Conservation (phyloP, 2,888 invertebrate genomes). For the Lepidochitona cinerea region DNA sequence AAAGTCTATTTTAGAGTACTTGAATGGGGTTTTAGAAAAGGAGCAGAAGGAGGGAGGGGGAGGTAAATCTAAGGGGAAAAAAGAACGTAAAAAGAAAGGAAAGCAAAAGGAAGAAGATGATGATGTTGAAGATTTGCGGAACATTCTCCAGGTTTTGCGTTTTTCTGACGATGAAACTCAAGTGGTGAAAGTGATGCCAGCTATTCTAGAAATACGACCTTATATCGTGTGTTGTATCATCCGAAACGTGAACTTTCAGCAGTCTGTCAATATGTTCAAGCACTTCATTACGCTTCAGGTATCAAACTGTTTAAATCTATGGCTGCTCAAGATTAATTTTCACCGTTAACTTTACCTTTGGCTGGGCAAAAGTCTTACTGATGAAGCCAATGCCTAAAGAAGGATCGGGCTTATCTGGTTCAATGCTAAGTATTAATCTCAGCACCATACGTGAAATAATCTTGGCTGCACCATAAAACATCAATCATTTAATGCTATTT, state of each 20-base stretch:
- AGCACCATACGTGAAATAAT: too few species aligned
- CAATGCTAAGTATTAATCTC: too few species aligned
- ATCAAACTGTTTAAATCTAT: too few species aligned
- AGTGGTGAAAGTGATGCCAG: conserved; percentile 50
- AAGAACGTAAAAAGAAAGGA: conserved; percentile 49
- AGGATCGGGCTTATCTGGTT: too few species aligned
- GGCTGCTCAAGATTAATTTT: too few species aligned
- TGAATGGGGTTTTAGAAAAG: conserved; percentile 74
- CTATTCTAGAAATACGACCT: conserved; percentile 78
- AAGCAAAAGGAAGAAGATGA: conserved; percentile 33
- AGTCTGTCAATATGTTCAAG: conserved; percentile 77
- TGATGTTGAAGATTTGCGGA: conserved; percentile 69
- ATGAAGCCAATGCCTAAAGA: too few species aligned
- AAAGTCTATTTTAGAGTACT: conserved; percentile 83
- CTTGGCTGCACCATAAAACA: too few species aligned
- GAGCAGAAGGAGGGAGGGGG: conserved; percentile 35
- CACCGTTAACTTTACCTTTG: too few species aligned
- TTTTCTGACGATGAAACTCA: conserved; percentile 65
- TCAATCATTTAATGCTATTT: too few species aligned
- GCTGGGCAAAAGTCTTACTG: too few species aligned
- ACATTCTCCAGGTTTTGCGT: conserved; percentile 55
- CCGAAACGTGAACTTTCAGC: conserved; percentile 76
- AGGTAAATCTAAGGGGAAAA: conserved; percentile 44
- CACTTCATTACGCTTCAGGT: conserved; percentile 83
- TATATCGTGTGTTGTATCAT: conserved; percentile 83